Evolutionary conservation across 2,888 invertebrate genomes (phyloP), one percentile per base, ranked within the genome.

Genomic region (Drosophila kanekoi): DNA sequence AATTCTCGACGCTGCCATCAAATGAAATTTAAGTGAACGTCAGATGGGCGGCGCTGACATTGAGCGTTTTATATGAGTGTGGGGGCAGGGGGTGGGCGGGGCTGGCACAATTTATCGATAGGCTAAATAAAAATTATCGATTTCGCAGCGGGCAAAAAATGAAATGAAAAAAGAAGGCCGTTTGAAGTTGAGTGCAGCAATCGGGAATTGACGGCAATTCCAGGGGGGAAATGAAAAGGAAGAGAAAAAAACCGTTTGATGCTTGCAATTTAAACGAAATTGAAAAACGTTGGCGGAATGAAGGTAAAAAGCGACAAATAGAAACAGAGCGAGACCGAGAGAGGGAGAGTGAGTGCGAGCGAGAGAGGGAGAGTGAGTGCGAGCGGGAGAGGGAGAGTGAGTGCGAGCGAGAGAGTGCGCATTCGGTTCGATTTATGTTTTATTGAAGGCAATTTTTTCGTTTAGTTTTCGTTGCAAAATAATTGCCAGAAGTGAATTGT

Each of bases 391-490:
- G n/a, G n/a, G n/a, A n/a, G n/a, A n/a, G n/a, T n/a, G n/a, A n/a
- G n/a, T n/a, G n/a, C n/a, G n/a, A n/a, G n/a, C n/a, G n/a, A 40
- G 23, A 14, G 38, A 28, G 23, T 28, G 44, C 59, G 18, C 2
- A 48, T 49, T 45, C 60, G 41, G 48, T 63, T 79, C 80, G 65
- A 87, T 82, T 79, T 82, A 86, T 86, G 78, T 54, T 82, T 74
- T 77, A 88, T 82, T 82, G 64, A 80, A 67, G 80, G 52, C 86
- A 88, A 86, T 82, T 87, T 79, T 72, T 81, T 18, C 53, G 72
- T 76, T 66, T 49, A 62, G 52, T 72, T 77, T 78, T 75, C 49
- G 63, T 74, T 62, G 79, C 61, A 69, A 70, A 87, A 80, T 83
- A 88, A 83, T 82, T 86, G 87, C 70, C 66, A 69, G 64, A 69